Evolutionary conservation across 2,888 invertebrate species (phyloP).

Genomic region (Polyommatus iphigenia): DNA sequence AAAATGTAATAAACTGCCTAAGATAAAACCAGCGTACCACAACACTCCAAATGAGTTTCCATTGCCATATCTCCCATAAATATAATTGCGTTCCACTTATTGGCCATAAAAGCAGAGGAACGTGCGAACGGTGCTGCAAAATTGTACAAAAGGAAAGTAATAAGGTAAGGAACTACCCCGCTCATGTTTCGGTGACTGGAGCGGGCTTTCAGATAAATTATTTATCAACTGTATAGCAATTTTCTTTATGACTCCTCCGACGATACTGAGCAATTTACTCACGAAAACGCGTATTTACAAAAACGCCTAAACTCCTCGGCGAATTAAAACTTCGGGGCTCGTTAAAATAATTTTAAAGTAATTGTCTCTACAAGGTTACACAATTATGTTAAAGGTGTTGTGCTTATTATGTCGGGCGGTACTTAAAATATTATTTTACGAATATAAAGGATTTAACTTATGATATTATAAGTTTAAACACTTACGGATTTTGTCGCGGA

Average conservation of each 20-base stretch:
- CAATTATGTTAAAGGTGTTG: not conserved
- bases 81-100: conserved; percentile 81
- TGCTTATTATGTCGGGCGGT: not conserved
- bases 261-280: conserved; percentile 78
- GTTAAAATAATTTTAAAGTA: conserved; percentile 1
- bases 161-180: conserved; percentile 69
- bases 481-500: too few relatives aligned
- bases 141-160: conserved; percentile 80
- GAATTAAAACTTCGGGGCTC: conserved; percentile 38
- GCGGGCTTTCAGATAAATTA: conserved; percentile 80
- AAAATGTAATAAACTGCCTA: not conserved
- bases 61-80: conserved; percentile 75
- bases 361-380: not conserved
- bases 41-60: conserved; percentile 71
- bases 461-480: too few relatives aligned
- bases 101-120: conserved; percentile 79
- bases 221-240: conserved; percentile 81
- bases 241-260: conserved; percentile 81
- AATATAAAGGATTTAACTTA: too few relatives aligned
- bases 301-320: conserved; percentile 74
- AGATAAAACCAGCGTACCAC: not conserved
- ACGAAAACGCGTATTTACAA: conserved; percentile 79
- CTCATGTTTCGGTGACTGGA: conserved; percentile 77
- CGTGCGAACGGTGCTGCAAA: conserved; percentile 79
- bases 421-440: not conserved